phyloP scores from a whole-genome alignment of 1,140 invertebrate genomes.

The Drosophila neocordata region DNA sequence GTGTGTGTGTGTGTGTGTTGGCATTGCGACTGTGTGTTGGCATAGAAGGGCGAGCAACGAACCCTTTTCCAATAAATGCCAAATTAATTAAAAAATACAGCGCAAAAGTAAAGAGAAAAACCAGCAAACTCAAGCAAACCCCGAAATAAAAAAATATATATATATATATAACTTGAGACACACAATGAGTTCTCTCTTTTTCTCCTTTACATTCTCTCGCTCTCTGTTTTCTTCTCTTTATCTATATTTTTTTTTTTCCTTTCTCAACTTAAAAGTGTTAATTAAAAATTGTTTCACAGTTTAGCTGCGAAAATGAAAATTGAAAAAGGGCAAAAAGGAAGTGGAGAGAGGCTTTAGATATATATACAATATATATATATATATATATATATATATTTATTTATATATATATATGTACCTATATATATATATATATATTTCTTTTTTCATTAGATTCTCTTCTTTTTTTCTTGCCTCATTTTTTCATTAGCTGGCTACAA shows the following conservation, averaged over 20 bases:
- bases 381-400: neutral
- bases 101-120: conserved; percentile 70
- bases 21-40: conserved; percentile 1
- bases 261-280: conserved; percentile 79
- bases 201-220: conserved; percentile 10
- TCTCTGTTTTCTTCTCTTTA: conserved; percentile 33
- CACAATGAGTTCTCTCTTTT: conserved; percentile 67
- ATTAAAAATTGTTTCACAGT: conserved; percentile 83
- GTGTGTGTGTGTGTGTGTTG: conserved; percentile 8
- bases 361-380: conserved; percentile 33
- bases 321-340: conserved; percentile 71
- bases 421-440: conserved; percentile 26
- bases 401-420: neutral
- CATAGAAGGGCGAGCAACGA: conserved; percentile 32
- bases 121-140: conserved; percentile 66
- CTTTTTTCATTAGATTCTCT: conserved; percentile 19
- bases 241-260: conserved; percentile 40
- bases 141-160: conserved; percentile 55
- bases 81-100: conserved; percentile 82
- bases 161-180: conserved; percentile 60
- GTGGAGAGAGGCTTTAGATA: conserved; percentile 48
- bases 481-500: conserved; percentile 75
- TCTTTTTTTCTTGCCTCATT: conserved; percentile 33
- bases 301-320: conserved; percentile 82
- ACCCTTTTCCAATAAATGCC: conserved; percentile 81